Evolutionary conservation across 2,888 invertebrate genomes (phyloP).

Genomic region (Cryptophagus acutangulus): DNA sequence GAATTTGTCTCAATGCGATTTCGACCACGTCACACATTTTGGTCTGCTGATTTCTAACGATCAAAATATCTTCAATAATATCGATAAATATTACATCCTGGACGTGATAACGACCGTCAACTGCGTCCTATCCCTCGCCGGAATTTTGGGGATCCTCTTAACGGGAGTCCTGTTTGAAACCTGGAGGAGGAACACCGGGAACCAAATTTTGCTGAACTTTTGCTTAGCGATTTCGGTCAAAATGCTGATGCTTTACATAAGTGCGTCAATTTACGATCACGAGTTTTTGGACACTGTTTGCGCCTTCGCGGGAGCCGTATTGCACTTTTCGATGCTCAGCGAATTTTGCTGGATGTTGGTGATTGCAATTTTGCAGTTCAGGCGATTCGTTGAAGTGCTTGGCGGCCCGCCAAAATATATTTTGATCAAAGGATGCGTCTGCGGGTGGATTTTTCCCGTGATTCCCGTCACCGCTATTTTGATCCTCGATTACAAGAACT

Average conservation of each 20-base stretch:
- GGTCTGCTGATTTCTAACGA: slow-evolving; percentile 50
- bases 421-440: slow-evolving; percentile 55
- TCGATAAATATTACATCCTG: slow-evolving; percentile 30
- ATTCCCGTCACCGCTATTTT: slow-evolving; percentile 53
- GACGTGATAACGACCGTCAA: slow-evolving; percentile 51
- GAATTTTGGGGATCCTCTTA: slow-evolving; percentile 49
- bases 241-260: slow-evolving; percentile 34
- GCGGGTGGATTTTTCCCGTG: slow-evolving; percentile 60
- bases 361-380: slow-evolving; percentile 63
- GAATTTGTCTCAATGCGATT: slow-evolving; percentile 50
- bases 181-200: slow-evolving; percentile 52
- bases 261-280: slow-evolving; percentile 20
- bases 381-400: slow-evolving; percentile 60
- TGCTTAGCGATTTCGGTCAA: slow-evolving; percentile 36
- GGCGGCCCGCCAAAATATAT: slow-evolving; percentile 50
- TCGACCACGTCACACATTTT: slow-evolving; percentile 57
- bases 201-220: slow-evolving; percentile 41
- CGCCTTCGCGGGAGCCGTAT: slow-evolving; percentile 52
- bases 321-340: slow-evolving; percentile 64
- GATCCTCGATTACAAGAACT: slow-evolving; percentile 49
- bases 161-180: slow-evolving; percentile 55
- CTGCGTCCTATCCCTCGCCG: slow-evolving; percentile 51
- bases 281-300: slow-evolving; percentile 43
- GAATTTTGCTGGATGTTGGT: slow-evolving; percentile 72
- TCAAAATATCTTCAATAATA: slow-evolving; percentile 35